Evolutionary conservation across 37 sponge, comb jelly and placozoan genomes (phyloP).

Genomic region (Amphimedon queenslandica): DNA sequence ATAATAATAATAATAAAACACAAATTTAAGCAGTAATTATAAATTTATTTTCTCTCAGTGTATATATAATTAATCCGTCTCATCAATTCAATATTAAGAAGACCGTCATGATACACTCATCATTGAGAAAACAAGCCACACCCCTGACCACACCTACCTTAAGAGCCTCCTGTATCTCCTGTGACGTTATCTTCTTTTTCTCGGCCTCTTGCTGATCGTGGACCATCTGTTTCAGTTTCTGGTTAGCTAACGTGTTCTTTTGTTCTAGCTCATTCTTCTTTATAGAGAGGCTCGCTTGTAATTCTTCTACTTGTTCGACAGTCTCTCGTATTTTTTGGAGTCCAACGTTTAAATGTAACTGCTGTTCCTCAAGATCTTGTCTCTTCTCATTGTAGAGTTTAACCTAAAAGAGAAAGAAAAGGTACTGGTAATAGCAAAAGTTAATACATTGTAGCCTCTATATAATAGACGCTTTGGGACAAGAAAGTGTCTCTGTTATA

Average conservation of each 20-base stretch:
- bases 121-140: not conserved
- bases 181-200: constrained; percentile 76
- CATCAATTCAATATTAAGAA: not conserved
- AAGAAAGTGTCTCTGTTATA: too few relatives aligned
- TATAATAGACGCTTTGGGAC: too few relatives aligned
- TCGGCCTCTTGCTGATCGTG: constrained; percentile 95
- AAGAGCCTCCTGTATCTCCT: constrained; percentile 70
- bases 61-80: not conserved
- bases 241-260: constrained; percentile 93
- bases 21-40: not conserved
- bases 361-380: constrained; percentile 93
- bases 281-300: constrained; percentile 84
- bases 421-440: too few relatives aligned
- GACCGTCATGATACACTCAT: constrained; percentile 3
- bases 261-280: constrained; percentile 95
- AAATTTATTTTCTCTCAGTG: not conserved
- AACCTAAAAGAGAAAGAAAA: constrained; percentile 26
- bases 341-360: constrained; percentile 95
- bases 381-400: constrained; percentile 92
- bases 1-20: not conserved
- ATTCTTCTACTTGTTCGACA: constrained; percentile 94
- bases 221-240: constrained; percentile 95
- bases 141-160: not conserved
- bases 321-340: constrained; percentile 94
- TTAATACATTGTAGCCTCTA: too few relatives aligned